Base-by-base conservation (phyloP, 2,888 invertebrate species). In the Cephalotes varians region DNA sequence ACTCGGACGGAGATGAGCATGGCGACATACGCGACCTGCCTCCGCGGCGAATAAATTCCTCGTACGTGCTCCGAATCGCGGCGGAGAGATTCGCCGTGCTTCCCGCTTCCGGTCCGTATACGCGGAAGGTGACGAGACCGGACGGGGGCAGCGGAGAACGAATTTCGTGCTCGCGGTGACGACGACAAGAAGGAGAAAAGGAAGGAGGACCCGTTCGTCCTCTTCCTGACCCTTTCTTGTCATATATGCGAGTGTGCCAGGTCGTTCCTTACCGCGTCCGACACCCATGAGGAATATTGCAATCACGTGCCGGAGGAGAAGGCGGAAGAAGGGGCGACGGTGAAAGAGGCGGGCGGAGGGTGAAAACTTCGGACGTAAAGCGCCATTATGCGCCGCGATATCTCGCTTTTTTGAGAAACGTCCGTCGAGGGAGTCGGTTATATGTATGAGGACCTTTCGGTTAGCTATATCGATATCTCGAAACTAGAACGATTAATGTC, bases 31-130 rank as follows among this genome's bases (percentile, higher is more conserved):
- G 91, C 91, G 92, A 86, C 81, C 82, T 81, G 88, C 82, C 88
- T 87, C 81, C 54, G 85, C 86, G 90, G n/a, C 92, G 93, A 93
- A 94, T 93, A 94, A 94, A 94, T 93, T 94, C 90, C 86, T 86
- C 79, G 85, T 92, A 93, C 94, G 94, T 94, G 94, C 90, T 84
- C 84, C 85, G 94, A 93, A 93, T 93, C 92, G 89, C 81, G 87
- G 74, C 69, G 77, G 56, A 64, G 56, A 83, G 80, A 76, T 86
- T 89, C 85, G 62, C 77, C 77, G 44, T 71, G 56, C 62, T 80
- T 60, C 64, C 64, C 51, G 64, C 65, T 86, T 88, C 88, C 87
- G 85, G 83, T 87, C 54, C 80, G 51, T 49, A 67, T 65, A 67
- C 51, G 84, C 25, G 64, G 58, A 79, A 82, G 79, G 71, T 83